These are phyloP conservation scores for Intellagama lesueurii DNA, from an alignment of 2,797 vertebrate species.

Conservation along the genomic window DNA sequence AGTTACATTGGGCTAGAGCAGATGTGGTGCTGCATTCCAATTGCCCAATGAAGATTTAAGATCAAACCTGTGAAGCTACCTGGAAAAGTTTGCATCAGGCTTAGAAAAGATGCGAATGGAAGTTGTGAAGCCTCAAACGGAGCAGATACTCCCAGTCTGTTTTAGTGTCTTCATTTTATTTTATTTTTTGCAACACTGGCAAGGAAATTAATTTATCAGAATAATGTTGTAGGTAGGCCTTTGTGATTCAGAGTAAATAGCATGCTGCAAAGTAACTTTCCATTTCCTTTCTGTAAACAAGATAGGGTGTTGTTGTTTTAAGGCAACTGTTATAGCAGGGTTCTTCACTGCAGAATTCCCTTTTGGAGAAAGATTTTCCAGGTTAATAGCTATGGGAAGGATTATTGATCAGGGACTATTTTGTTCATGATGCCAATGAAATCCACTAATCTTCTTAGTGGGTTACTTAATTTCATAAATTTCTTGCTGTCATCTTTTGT, in stretches of 20 bases:
- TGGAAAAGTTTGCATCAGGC: not conserved
- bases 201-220: conserved; percentile 15
- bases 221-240: not conserved
- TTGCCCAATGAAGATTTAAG: not conserved
- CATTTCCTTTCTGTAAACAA: rapidly evolving
- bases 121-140: not conserved
- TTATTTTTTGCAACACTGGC: not conserved
- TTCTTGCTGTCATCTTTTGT: conserved; percentile 1
- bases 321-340: not conserved
- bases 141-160: rapidly evolving
- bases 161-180: conserved; percentile 7
- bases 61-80: not conserved
- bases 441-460: conserved; percentile 19
- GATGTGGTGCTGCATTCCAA: not conserved
- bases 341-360: not conserved
- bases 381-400: not conserved
- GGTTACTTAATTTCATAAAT: conserved; percentile 9
- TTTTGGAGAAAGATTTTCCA: not conserved
- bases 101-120: not conserved
- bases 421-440: not conserved
- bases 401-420: conserved; percentile 10
- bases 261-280: not conserved
- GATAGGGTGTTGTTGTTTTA: not conserved
- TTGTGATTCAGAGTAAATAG: not conserved
- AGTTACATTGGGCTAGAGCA: not conserved